Evolutionary conservation across 2,113 vertebrate species (phyloP).

Genomic region (Crotalus horridus): DNA sequence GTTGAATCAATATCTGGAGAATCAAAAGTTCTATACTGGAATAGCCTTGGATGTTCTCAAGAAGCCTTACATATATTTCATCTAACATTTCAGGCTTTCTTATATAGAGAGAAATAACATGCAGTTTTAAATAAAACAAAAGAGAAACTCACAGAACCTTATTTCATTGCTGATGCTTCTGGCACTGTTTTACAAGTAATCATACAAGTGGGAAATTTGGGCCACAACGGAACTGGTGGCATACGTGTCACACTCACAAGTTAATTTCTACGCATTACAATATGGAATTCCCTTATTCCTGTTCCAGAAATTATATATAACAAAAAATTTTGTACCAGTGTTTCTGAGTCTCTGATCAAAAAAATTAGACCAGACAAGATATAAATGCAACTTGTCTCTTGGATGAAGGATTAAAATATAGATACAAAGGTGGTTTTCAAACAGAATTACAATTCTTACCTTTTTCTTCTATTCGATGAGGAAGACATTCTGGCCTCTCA

Average conservation of each 20-base stretch:
- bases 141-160: background rate
- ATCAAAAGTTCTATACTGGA: background rate
- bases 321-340: background rate
- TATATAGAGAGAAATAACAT: background rate
- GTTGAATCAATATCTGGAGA: background rate
- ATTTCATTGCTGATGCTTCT: background rate
- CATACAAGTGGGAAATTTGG: background rate
- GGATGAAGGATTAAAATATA: background rate
- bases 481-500: slow-evolving; percentile 89
- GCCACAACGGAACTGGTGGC: background rate
- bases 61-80: background rate
- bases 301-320: background rate
- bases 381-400: slow-evolving; percentile 10
- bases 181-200: background rate
- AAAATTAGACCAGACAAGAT: background rate
- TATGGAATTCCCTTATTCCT: background rate
- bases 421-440: background rate
- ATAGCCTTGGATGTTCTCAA: background rate
- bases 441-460: slow-evolving; percentile 74
- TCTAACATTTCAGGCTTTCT: background rate
- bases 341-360: background rate
- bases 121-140: background rate
- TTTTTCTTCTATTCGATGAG: slow-evolving; percentile 88
- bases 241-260: background rate
- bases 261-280: background rate